Evolutionary conservation across 2,797 vertebrate genomes (phyloP).

Genomic region (Megaceryle alcyon): DNA sequence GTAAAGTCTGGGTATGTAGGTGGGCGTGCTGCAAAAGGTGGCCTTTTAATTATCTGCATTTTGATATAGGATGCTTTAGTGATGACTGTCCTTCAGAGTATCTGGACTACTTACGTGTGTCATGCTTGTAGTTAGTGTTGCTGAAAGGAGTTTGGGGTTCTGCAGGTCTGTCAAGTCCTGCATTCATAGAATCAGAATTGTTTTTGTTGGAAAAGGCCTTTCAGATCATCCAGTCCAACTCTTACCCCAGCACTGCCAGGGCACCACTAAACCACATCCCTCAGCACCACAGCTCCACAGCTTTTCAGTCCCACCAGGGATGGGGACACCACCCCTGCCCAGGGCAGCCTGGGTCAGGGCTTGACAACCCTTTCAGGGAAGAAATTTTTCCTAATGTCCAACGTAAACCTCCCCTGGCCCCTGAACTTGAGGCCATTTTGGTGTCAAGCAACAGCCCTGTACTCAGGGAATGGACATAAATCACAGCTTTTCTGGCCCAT

Average conservation of each 20-base stretch:
- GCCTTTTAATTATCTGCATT: background rate
- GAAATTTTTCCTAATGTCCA: background rate
- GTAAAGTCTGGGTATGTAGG: background rate
- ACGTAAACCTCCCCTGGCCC: fast-evolving
- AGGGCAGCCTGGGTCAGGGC: background rate
- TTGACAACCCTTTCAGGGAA: background rate
- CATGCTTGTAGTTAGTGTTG: background rate
- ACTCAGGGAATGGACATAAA: background rate
- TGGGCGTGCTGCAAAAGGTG: background rate
- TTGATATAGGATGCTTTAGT: background rate
- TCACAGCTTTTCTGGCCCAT: fast-evolving
- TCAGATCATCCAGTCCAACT: fast-evolving
- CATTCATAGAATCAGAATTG: background rate
- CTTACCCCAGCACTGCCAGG: background rate
- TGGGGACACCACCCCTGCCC: background rate
- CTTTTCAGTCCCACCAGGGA: background rate
- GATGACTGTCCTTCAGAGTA: background rate
- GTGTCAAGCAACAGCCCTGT: background rate
- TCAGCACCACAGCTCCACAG: fast-evolving
- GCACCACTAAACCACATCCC: background rate
- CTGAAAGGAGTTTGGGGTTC: background rate
- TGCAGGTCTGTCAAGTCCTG: background rate
- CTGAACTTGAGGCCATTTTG: background rate
- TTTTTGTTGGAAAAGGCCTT: background rate
- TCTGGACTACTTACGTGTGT: background rate